Base-by-base conservation (phyloP, 1,140 invertebrate species). In the Drosophila micromelanica region DNA sequence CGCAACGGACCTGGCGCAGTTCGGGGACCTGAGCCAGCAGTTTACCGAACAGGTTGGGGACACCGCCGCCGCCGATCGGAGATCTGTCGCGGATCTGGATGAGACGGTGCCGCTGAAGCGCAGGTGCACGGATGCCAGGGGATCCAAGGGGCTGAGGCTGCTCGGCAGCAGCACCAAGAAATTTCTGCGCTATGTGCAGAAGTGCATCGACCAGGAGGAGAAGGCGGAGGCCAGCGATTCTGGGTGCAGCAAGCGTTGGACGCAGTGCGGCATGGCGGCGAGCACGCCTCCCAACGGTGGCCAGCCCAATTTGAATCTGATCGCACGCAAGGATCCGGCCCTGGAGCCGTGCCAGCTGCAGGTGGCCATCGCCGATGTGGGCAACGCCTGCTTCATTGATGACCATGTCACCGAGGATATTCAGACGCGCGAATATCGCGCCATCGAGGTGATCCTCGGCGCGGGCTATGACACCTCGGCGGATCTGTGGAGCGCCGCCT, bases 401-500 rank as follows among this genome's bases (percentile, higher is more conserved):
- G 95, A 96, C 76, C 96, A 97, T 91, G 96, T 96, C 76, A 99
- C 98, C 23, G 98, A 99, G 92, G 98, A 99, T 91, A 99, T 99
- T 81, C 99, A 99, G 93, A 99, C 99, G 0, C 94, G 98, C 35
- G 98, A 99, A 92, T 99, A 99, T 92, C 94, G 99, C 59, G 97
- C 97, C 52, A 93, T 99, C 46, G 99, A 99, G 93, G 99, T 99
- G 8, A 93, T 99, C 38, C 93, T 99, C 45, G 98, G 98, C 70
- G 96, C 97, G 38, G 97, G 97, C 0, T 99, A 99, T 93, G 96
- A 95, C 65, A 96, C 98, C 6, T 97, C 97, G 1, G 98, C 98
- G 11, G 98, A 99, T 93, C 97, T 99, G 76, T 99, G 98, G 98
- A 98, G 97, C 76, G 98, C 97, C 15, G 98, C 98, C 49, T 99